Conservation (phyloP, 2,113 vertebrate species). For the Artemisiospiza belli region DNA sequence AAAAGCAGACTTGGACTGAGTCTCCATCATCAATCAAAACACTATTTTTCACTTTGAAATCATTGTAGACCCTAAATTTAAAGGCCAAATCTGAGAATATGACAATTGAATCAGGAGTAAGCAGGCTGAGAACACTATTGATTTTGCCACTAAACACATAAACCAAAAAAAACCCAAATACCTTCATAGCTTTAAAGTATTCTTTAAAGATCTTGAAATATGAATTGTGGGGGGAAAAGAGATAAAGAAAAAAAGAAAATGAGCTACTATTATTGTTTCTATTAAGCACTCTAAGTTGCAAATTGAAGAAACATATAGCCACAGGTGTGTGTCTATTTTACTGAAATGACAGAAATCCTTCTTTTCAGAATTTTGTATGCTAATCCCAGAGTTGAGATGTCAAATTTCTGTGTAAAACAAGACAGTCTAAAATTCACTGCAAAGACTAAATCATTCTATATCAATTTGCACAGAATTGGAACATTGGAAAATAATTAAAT, state of each 20-base stretch:
- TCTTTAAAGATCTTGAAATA: background rate
- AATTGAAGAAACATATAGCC: background rate
- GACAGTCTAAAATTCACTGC: background rate
- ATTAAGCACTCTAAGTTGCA: background rate
- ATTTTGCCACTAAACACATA: background rate
- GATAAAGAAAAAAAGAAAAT: background rate
- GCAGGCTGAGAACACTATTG: background rate
- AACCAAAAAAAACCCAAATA: background rate
- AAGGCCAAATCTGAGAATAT: background rate
- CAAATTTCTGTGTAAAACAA: background rate
- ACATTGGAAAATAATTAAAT: background rate
- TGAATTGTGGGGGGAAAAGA: rapidly evolving
- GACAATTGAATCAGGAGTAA: background rate
- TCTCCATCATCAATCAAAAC: background rate
- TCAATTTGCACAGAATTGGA: background rate
- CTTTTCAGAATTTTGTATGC: background rate
- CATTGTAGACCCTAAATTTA: background rate
- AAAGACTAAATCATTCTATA: background rate
- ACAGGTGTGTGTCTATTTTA: background rate
- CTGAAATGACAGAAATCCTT: background rate
- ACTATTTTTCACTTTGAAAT: background rate
- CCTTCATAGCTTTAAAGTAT: background rate
- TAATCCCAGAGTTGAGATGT: background rate
- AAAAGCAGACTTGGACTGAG: background rate
- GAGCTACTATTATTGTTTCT: background rate